Percentiles rank a stretch among this genome's conserved stretches.
These are phyloP conservation scores for Lordiphosa clarofinis DNA, from an alignment of 1,140 invertebrate genomes.

Conservation along the genomic window DNA sequence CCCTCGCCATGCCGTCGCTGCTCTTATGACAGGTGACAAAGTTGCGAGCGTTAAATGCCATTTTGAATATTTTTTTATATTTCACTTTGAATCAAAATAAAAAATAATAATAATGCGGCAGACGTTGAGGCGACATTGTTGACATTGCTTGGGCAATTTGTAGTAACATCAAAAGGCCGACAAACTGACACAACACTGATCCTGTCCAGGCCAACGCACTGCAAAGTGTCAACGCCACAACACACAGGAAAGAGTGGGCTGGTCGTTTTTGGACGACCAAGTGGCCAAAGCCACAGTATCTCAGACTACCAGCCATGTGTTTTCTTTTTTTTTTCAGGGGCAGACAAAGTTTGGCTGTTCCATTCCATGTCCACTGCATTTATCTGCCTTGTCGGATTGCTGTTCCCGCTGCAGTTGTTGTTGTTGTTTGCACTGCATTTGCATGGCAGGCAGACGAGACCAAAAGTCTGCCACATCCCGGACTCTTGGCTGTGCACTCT, in stretches of 20 bases:
- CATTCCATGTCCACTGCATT: conserved; percentile 27
- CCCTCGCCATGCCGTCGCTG: not conserved
- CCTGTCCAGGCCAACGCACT: conserved; percentile 58
- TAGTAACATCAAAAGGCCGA: conserved; percentile 66
- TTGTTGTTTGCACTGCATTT: conserved; percentile 25
- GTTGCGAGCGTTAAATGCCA: conserved; percentile 66
- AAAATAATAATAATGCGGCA: conserved; percentile 47
- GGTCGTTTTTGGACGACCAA: conserved; percentile 7
- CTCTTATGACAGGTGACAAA: conserved; percentile 58
- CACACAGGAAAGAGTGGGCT: conserved; percentile 6
- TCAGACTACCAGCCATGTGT: conserved; percentile 48
- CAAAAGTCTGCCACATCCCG: conserved; percentile 16
- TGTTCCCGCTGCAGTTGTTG: conserved; percentile 36
- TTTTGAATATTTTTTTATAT: conserved; percentile 60
- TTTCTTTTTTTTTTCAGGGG: conserved; percentile 9
- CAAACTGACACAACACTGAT: conserved; percentile 48
- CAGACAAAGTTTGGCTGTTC: conserved; percentile 52
- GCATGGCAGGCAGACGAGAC: conserved; percentile 20
- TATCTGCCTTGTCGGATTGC: conserved; percentile 49
- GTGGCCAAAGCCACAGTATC: conserved; percentile 66
- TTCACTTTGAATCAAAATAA: conserved; percentile 64
- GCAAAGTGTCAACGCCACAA: conserved; percentile 59
- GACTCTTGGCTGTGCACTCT: conserved; percentile 5
- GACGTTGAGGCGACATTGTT: conserved; percentile 52
- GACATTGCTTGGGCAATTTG: conserved; percentile 37